Base-by-base conservation (phyloP, 2,797 vertebrate species). In the Malurus splendens region DNA sequence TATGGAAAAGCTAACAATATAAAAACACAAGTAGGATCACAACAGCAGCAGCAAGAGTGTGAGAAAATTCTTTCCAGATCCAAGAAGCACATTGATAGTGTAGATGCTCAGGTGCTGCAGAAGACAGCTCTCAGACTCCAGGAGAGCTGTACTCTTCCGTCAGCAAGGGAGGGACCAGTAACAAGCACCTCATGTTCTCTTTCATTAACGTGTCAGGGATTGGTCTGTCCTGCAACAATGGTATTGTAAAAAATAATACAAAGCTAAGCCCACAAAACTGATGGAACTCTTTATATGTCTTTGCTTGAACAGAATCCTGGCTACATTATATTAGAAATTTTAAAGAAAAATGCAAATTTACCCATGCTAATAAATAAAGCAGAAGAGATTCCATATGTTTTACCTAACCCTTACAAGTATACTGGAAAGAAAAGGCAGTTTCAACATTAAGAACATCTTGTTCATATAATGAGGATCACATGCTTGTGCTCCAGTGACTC, bases 381-480 rank as follows among this genome's bases (percentile, higher is more conserved):
- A 47, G 45, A 81, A 89, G 41, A 57, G 64, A n/a, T 57, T 70
- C 51, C 41, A 41, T 56, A 68, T 90, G 45, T 79, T 77, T 45
- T 14, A 70, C 62, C 30, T 44, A 86, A 82, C 23, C 33, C 51
- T 85, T 73, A 28, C 32, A 83, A 82, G 45, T 2, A 0, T 47
- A 42, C 41, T 54, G 68, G 75, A 56, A 71, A 82, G 61, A 62
- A 91, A 86, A 92, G 32, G 56, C 32, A 76, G 18, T 22, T 73
- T 82, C 64, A 73, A 57, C 36, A 54, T 51, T 70, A 64, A 66
- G 25, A 92, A 89, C 80, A 86, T 92, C 81, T 94, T 95, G 77
- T 82, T 93, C 86, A 48, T 55, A 83, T 93, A 87, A 93, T 10
- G 67, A 91, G 82, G 89, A 91, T 83, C 60, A 59, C 88, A 94